Evolutionary conservation across 1,140 invertebrate species (phyloP).

Genomic region (Aphidius gifuensis): DNA sequence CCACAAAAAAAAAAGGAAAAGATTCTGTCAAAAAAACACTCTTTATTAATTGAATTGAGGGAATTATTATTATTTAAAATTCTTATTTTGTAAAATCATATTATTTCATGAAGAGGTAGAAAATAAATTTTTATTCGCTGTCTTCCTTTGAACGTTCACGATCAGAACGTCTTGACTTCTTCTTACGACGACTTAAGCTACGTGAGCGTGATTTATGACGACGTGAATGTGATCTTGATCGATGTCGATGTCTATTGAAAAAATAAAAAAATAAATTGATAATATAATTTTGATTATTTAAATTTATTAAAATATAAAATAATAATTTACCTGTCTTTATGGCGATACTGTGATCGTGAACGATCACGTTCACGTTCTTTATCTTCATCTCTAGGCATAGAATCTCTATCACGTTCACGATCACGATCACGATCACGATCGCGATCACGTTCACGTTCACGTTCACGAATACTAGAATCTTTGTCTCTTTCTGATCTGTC

Average conservation of each 20-base stretch:
- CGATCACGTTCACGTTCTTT: constrained; percentile 49
- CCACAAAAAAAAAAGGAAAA: no score
- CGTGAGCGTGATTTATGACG: constrained; percentile 61
- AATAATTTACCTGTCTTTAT: constrained; percentile 44
- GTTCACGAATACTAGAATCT: constrained; percentile 48
- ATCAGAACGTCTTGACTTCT: constrained; percentile 63
- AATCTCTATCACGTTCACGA: constrained; percentile 50
- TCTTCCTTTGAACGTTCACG: constrained; percentile 58
- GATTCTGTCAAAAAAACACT: no score
- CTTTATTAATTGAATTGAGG: no score
- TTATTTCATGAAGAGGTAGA: no score
- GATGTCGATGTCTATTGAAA: constrained; percentile 56
- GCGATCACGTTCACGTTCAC: constrained; percentile 41
- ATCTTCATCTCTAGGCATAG: constrained; percentile 48
- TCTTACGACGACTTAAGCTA: constrained; percentile 63
- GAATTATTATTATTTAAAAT: no score
- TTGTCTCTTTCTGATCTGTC: constrained; percentile 51
- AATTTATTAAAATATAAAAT: no score
- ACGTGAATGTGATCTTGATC: constrained; percentile 58
- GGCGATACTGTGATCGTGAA: constrained; percentile 49
- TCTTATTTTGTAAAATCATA: no score
- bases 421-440: constrained; percentile 42
- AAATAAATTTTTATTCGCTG: constrained; percentile 52
- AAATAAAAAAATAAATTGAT: constrained; percentile 7
- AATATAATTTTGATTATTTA: not conserved